Evolutionary conservation across 2,888 invertebrate species (phyloP), one percentile per base, ranked within the genome.

Genomic region (Clivina fossor): DNA sequence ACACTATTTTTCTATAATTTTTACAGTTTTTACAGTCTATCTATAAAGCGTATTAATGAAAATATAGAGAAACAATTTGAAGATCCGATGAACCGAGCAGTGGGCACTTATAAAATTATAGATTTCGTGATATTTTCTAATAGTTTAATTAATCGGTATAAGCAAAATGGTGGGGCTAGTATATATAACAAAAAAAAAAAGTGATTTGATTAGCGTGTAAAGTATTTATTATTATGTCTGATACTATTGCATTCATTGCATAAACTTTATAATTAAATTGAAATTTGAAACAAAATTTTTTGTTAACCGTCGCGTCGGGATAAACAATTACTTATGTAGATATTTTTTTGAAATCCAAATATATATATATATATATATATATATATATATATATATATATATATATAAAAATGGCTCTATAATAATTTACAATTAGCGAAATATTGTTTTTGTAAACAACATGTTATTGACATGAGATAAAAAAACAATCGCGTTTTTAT

Each of bases 381-480:
- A n/a, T n/a, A n/a, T n/a, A n/a, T n/a, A n/a, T n/a, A n/a, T n/a
- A n/a, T n/a, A n/a, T n/a, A n/a, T n/a, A n/a, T n/a, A n/a, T n/a
- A n/a, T n/a, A 32, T 20, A 47, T 35, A 26, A 47, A 47, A 28
- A 32, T 4, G 48, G 37, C n/a, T n/a, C n/a, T 33, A 48, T 48
- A 48, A 48, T 48, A 48, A 48, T 48, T 48, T 37, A 48, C 48
- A 48, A 48, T 48, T 48, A 48, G n/a, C n/a, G n/a, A 48, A 48
- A 48, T 48, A 48, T 48, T 48, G 48, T 48, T 48, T 48, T 48
- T 48, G 48, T 48, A 37, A 48, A 48, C 48, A 48, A 19, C 32
- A 22, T 19, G 24, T 35, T 24, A 22, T 24, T 11, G 48, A 24
- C 37, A 48, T 16, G n/a, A 35, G 22, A 35, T 28, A 44, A 44